Conservation (phyloP, 2,113 vertebrate species). For the Pollachius pollachius region DNA sequence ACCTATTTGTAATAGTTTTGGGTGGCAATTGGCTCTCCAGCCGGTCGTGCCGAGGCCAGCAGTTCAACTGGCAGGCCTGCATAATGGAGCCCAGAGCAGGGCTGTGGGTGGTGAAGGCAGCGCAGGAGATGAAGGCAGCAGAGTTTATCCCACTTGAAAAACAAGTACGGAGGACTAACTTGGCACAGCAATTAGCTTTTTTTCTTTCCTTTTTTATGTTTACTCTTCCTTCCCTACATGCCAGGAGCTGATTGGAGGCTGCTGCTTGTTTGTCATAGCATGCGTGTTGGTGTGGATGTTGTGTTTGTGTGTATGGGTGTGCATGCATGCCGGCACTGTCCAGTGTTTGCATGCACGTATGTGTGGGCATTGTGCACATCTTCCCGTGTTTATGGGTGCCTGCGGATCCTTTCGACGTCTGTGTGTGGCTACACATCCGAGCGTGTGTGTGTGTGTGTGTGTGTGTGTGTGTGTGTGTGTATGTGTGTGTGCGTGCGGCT, state of each 20-base stretch:
- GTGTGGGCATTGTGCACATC: conserved; percentile 71
- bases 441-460: no score
- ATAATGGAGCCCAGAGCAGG: conserved; percentile 21
- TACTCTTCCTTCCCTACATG: conserved; percentile 88
- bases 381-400: no score
- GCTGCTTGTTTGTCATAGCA: conserved; percentile 99
- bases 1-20: conserved; percentile 24
- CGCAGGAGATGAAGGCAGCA: conserved; percentile 45
- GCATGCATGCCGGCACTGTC: not conserved
- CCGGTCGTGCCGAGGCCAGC: conserved; percentile 52
- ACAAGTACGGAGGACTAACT: conserved; percentile 87
- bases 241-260: conserved; percentile 96
- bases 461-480: no score
- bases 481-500: conserved; percentile 41
- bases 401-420: no score
- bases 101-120: conserved; percentile 56
- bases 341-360: conserved; percentile 19
- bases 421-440: no score
- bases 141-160: conserved; percentile 8
- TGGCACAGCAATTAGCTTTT: conserved; percentile 86
- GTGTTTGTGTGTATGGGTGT: conserved; percentile 47
- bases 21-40: conserved; percentile 46
- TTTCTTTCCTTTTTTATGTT: conserved; percentile 60
- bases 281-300: conserved; percentile 52
- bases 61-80: conserved; percentile 54